Evolutionary conservation across 2,113 vertebrate species (phyloP).

Genomic region (Embiotoca jacksoni): DNA sequence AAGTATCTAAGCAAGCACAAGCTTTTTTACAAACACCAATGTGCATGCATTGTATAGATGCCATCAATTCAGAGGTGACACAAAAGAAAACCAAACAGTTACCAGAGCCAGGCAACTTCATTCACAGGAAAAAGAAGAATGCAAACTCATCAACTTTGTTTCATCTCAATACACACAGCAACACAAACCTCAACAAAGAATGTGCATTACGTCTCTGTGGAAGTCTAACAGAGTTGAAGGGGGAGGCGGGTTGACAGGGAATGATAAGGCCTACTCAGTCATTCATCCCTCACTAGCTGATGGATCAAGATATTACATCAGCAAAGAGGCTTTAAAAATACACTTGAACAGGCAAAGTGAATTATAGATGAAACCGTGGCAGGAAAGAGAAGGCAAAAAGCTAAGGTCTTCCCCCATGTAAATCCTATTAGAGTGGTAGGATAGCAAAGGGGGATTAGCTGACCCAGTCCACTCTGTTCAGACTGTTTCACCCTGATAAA

Average conservation of each 20-base stretch:
- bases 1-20: neutral
- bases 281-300: slow-evolving; percentile 61
- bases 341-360: slow-evolving; percentile 60
- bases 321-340: slow-evolving; percentile 65
- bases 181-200: slow-evolving; percentile 19
- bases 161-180: slow-evolving; percentile 9
- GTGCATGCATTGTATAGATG: neutral
- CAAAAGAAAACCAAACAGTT: slow-evolving; percentile 30
- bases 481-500: slow-evolving; percentile 42
- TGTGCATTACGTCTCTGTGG: slow-evolving; percentile 10
- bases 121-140: slow-evolving; percentile 9
- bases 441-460: slow-evolving; percentile 46
- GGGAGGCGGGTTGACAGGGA: neutral
- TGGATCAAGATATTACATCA: slow-evolving; percentile 59
- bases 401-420: slow-evolving; percentile 24
- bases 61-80: slow-evolving; percentile 16
- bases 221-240: slow-evolving; percentile 5
- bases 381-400: slow-evolving; percentile 56
- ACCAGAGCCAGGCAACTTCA: slow-evolving; percentile 1
- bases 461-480: slow-evolving; percentile 31
- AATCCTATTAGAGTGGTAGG: slow-evolving; percentile 63
- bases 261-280: slow-evolving; percentile 55
- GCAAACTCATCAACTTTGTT: slow-evolving; percentile 28
- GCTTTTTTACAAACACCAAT: neutral
- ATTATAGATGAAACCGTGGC: slow-evolving; percentile 69